Conservation (phyloP, 2,888 invertebrate species). For the Agrotis clavis region DNA sequence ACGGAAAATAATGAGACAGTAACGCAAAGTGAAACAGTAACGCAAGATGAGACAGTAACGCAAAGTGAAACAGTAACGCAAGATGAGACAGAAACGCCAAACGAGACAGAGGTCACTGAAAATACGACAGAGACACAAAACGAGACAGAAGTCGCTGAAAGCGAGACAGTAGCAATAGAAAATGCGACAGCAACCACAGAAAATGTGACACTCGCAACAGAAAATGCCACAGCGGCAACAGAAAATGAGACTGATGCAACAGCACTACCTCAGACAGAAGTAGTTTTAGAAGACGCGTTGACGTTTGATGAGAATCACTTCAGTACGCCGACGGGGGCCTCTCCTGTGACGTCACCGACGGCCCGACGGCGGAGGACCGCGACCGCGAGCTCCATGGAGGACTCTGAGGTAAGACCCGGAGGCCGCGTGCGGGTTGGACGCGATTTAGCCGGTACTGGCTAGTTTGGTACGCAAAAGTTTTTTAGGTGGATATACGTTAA, state of each 20-base stretch:
- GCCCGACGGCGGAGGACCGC: constrained; percentile 71
- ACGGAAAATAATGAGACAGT: constrained; percentile 11
- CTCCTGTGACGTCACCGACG: constrained; percentile 75
- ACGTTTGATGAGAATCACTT: constrained; percentile 90
- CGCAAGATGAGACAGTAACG: background rate
- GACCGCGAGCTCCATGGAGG: constrained; percentile 83
- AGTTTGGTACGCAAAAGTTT: constrained; percentile 21
- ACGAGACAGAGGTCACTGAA: constrained; percentile 1
- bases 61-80: background rate
- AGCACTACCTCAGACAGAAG: constrained; percentile 66
- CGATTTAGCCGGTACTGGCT: constrained; percentile 61
- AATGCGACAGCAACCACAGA: background rate
- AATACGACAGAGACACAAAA: background rate
- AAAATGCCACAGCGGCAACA: constrained; percentile 20
- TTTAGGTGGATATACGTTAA: constrained; percentile 15
- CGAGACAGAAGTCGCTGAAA: background rate
- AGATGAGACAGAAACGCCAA: constrained; percentile 1
- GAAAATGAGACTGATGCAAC: constrained; percentile 39
- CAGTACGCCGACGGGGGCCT: constrained; percentile 84
- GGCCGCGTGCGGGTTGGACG: constrained; percentile 71
- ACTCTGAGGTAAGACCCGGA: constrained; percentile 87
- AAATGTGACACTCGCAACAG: constrained; percentile 14
- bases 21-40: background rate
- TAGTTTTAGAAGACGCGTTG: constrained; percentile 68
- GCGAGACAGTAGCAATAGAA: background rate